A percentile compares a stretch with the other conserved stretches of the same genome.
These are phyloP conservation scores for Natator depressus DNA, from an alignment of 2,113 vertebrate genomes.

Conservation along the genomic window DNA sequence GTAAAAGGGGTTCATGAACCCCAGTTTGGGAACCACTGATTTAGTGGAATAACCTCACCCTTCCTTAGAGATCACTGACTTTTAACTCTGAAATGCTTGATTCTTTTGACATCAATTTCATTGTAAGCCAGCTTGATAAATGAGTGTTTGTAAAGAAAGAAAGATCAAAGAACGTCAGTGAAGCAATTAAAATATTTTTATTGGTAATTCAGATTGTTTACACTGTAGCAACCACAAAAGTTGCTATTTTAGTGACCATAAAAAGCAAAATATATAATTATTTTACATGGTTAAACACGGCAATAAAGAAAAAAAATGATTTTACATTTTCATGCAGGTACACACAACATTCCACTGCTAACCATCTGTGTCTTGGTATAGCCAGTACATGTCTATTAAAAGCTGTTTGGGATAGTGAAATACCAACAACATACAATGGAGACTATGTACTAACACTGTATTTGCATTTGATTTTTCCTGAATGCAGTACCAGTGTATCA, in stretches of 20 bases:
- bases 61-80: neutral
- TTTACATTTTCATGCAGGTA: conserved; percentile 32
- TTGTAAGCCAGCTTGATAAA: neutral
- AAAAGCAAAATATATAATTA: conserved; percentile 64
- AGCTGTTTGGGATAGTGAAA: neutral
- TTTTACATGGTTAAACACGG: conserved; percentile 69
- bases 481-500: neutral
- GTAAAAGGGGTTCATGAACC: too few relatives aligned
- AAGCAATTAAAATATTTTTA: conserved; percentile 73
- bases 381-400: neutral
- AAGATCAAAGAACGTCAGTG: neutral
- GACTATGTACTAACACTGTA: neutral
- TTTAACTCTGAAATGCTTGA: neutral
- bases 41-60: neutral
- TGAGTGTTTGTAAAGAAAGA: neutral
- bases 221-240: conserved; percentile 37
- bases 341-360: conserved; percentile 41
- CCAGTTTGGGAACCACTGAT: too few relatives aligned
- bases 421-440: conserved; percentile 8
- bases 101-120: neutral
- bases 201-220: conserved; percentile 72
- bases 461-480: neutral
- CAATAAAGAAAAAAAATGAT: neutral
- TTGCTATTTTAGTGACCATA: conserved; percentile 57
- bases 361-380: neutral